A percentile compares a stretch with the other conserved stretches of the same genome.
Evolutionary conservation across 2,888 invertebrate genomes (phyloP).

Genomic region (Spilarctia lutea): DNA sequence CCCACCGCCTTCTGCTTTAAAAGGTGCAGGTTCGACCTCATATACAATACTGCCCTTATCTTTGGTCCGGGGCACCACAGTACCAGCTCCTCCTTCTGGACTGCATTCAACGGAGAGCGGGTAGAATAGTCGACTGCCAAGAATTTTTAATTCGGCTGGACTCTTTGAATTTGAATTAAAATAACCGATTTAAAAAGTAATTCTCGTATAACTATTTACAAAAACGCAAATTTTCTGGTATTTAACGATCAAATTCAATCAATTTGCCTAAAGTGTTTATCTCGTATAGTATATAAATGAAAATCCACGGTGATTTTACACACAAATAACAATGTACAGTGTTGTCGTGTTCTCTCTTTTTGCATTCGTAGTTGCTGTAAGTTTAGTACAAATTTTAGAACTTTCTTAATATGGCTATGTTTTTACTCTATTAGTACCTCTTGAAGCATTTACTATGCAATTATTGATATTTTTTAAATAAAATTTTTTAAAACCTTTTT

Average conservation of each 20-base stretch:
- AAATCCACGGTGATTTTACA: neutral
- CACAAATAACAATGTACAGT: slow-evolving; percentile 28
- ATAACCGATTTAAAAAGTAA: neutral
- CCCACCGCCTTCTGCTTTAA: no score
- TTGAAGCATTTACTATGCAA: no score
- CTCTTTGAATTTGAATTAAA: neutral
- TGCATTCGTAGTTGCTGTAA: neutral
- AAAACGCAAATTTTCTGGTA: slow-evolving; percentile 48
- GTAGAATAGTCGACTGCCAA: no score
- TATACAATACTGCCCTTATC: no score
- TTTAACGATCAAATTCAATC: slow-evolving; percentile 32
- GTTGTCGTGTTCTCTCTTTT: neutral
- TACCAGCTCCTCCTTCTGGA: no score
- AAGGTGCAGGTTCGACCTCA: no score
- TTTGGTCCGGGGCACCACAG: no score
- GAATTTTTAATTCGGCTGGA: no score
- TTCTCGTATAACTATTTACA: neutral
- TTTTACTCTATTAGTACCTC: no score
- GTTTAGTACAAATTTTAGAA: neutral
- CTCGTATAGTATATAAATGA: slow-evolving; percentile 22
- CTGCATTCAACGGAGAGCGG: no score
- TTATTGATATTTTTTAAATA: no score
- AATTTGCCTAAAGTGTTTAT: neutral
- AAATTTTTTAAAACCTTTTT: no score
- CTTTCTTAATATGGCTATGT: neutral